Evolutionary conservation across 2,888 invertebrate species (phyloP), one percentile per base, ranked within the genome.

Genomic region (Omphaloscelis lunosa): DNA sequence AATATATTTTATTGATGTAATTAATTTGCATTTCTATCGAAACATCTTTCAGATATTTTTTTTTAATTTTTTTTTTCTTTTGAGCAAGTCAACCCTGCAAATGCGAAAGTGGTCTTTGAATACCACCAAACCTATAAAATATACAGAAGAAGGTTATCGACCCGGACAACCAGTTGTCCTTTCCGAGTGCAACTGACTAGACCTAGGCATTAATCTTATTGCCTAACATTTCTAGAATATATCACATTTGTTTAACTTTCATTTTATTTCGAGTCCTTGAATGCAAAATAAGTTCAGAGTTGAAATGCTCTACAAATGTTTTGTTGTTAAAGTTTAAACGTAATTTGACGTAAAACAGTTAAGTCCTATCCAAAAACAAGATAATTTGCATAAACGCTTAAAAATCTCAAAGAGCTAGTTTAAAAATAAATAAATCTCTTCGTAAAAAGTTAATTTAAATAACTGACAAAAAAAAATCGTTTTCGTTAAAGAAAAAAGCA

Each of bases 141-240:
- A 75, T 79, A 83, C 73, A 86, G 82, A 79, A 75, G 71, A 87
- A 85, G 93, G 90, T 93, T 86, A 90, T 91, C 86, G 93, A 94
- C 93, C 94, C 89, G 90, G 88, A 90, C 86, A 82, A 87, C 87
- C 89, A 90, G 93, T 93, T 93, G 93, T 94, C 93, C 94, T 93
- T 93, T 94, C 92, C 90, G 91, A 92, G 85, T 83, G 77, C 86
- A 82, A 82, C 83, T 85, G 82, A 84, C 80, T 86, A 92, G 88
- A 91, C 89, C 89, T 89, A 91, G 89, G 89, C 87, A 89, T 90
- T 88, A 90, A 79, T 85, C 73, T 76, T 80, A 89, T 92, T 93
- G 92, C 92, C 89, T 87, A 92, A 93, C 88, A 88, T 78, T 80
- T 75, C 85, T 81, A 79, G 84, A 86, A 86, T 87, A 88, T 82